phyloP scores from a whole-genome alignment of 2,888 invertebrate species.

The Drosophila tripunctata region DNA sequence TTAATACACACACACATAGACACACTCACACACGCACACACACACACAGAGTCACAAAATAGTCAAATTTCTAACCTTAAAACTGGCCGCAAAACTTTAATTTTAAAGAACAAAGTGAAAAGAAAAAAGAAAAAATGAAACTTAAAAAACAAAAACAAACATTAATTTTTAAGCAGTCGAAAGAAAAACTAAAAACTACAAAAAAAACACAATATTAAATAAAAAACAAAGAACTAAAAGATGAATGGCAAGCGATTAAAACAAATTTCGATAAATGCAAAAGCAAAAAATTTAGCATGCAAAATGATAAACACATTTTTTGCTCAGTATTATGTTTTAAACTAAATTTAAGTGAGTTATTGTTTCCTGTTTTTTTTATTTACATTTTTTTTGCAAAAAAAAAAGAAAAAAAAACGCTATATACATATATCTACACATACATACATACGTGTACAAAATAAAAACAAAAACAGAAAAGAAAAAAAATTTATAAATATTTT shows the following conservation, averaged over 20 bases:
- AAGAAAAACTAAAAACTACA: too few species aligned
- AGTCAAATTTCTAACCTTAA: conserved; percentile 65
- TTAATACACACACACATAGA: conserved; percentile 33
- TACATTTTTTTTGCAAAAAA: conserved; percentile 29
- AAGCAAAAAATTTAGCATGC: conserved; percentile 60
- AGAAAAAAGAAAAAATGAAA: conserved; percentile 27
- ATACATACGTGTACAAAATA: conserved; percentile 3
- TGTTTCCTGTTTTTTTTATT: conserved; percentile 64
- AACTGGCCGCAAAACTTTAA: conserved; percentile 51
- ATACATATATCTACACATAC: conserved; percentile 3
- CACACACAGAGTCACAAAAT: conserved; percentile 65
- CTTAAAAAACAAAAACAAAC: conserved; percentile 32
- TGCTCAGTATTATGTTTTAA: conserved; percentile 84
- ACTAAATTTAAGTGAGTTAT: conserved; percentile 81
- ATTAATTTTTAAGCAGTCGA: conserved; percentile 44
- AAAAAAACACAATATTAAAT: conserved; percentile 1
- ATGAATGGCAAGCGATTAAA: conserved; percentile 43
- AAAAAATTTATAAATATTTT: conserved; percentile 32
- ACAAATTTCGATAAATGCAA: conserved; percentile 46
- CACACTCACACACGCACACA: conserved; percentile 24
- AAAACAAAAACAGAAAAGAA: conserved; percentile 3
- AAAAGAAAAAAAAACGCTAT: conserved; percentile 3
- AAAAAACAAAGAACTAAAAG: background rate
- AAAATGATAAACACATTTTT: conserved; percentile 75
- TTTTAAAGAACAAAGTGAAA: too few species aligned